phyloP scores from a whole-genome alignment of 2,113 vertebrate genomes.

The Vulpes lagopus region DNA sequence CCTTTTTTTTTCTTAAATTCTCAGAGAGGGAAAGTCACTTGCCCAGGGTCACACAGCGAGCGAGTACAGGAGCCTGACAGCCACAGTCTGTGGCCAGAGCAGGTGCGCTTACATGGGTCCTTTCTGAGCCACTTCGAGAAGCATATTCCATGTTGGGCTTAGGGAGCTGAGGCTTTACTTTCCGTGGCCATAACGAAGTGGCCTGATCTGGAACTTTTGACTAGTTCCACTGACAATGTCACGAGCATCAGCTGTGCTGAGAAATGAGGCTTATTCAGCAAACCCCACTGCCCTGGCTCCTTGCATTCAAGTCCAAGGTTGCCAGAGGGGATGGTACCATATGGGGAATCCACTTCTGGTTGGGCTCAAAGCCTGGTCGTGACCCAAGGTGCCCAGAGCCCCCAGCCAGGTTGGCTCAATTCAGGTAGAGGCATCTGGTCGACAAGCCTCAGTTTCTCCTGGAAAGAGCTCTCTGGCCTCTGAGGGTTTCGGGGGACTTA shows the following conservation, averaged over 20 bases:
- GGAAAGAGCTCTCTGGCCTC: not conserved
- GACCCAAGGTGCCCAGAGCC: not conserved
- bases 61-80: not conserved
- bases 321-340: accelerated
- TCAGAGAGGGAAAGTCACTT: not conserved
- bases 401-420: no score
- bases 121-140: not conserved
- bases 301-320: not conserved
- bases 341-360: not conserved
- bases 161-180: not conserved
- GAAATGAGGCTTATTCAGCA: not conserved
- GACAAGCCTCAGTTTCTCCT: not conserved
- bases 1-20: not conserved
- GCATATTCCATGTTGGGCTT: not conserved
- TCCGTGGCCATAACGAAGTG: not conserved
- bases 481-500: not conserved
- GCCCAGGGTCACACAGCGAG: not conserved
- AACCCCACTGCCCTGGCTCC: not conserved
- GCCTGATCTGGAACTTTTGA: not conserved
- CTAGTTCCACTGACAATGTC: not conserved
- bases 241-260: not conserved
- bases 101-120: not conserved
- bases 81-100: not conserved
- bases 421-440: not conserved
- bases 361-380: not conserved